Base-by-base conservation (phyloP, 1,140 invertebrate species). In the Aphelinus atriplicis region DNA sequence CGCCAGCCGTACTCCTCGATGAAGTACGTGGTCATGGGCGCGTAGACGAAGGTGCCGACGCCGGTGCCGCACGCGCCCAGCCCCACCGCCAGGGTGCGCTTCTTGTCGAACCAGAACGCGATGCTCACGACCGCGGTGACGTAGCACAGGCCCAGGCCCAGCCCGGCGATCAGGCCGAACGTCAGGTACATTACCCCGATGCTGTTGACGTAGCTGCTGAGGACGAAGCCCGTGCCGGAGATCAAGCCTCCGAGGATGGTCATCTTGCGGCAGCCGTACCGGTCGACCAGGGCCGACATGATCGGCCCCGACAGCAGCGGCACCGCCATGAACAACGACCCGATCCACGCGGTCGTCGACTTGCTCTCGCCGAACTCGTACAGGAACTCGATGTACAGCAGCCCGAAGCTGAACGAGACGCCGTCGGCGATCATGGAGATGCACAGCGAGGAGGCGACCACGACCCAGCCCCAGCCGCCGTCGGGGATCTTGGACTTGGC, bases 351-450 rank as follows among this genome's bases (percentile, higher is more conserved):
- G 0, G 96, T 97, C 82, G 95, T 95, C n/a, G 93, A 92, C 79
- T 95, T 95, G 48, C 92, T 92, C 56, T 93, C 93, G 6, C 91
- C 88, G 83, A 97, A 98, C 80, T 97, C 92, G 3, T 93, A 89
- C n/a, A 96, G 87, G 81, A 98, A 94, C 81, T 97, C 93, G 0
- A 94, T 93, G 80, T 95, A 96, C 10, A 98, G 90, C 0, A 98
- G 87, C 0, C 97, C 97, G 84, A 98, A 97, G 1, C 96, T 96
- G 82, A 97, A 97, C 50, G 95, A 95, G 7, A 98, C 93, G 0
- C 97, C 97, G 85, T 98, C 97, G n/a, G 96, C 95, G n/a, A 98
- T 94, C 86, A 97, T 92, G 46, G 95, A 96, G 57, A 97, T 93
- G 55, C 97, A 90, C 79, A 98, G 96, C 0, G 95, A 94, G 84